Evolutionary conservation across 2,797 vertebrate species (phyloP), one percentile per base, ranked within the genome.

Genomic region (Chiloscyllium punctatum): DNA sequence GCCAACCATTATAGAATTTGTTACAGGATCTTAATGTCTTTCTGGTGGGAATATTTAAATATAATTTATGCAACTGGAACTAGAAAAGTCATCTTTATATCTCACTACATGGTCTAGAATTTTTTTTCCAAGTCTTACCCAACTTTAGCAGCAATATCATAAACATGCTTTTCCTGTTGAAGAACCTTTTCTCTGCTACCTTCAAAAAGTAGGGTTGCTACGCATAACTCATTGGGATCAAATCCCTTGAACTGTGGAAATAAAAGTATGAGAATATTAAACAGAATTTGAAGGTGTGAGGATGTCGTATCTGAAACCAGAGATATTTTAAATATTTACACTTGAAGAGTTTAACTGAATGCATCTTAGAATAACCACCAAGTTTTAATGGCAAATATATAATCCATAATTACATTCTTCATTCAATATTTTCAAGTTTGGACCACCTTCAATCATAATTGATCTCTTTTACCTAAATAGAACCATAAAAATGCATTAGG

Each of bases 101-200:
- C 13, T 51, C 42, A 51, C 16, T 16, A 62, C 7, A 18, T n/a
- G 27, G 71, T 48, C 42, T 21, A 72, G 23, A 16, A 51, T 94
- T 51, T n/a, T 37, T 48, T 71, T 95, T 74, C 51, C 2, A 84
- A 4, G 74, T 95, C 98, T 97, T 97, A 99, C 99, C 99, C 99
- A 97, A 99, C 99, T 97, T 99, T 99, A 95, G 99, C 98, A 96
- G 99, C 99, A 69, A 99, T 99, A 97, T 99, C 99, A 96, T 99
- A 99, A 96, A 99, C 99, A 97, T 99, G 99, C 96, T 99, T 99
- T 97, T 99, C 99, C 30, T 99, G 99, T 97, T 99, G 99, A 97
- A 99, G 98, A 96, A 99, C 99, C 97, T 98, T 99, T 97, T 99
- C 99, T 74, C 99, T 98, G 96, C 98, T 97, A 77, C 99, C 99